These are phyloP conservation scores for Psephotus haematonotus DNA, from an alignment of 2,113 vertebrate genomes.

Conservation along the genomic window DNA sequence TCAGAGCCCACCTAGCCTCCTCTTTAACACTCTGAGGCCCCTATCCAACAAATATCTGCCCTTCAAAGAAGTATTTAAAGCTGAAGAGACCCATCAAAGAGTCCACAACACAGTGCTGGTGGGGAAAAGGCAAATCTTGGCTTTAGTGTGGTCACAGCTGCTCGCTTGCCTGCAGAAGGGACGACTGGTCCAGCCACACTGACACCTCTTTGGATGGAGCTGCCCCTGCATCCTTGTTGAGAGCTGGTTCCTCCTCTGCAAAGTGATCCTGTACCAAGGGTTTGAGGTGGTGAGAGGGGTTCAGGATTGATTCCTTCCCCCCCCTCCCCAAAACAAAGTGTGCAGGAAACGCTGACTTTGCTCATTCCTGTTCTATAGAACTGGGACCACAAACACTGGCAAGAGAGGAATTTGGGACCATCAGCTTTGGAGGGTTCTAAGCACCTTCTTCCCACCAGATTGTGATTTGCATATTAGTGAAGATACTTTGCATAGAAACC, in stretches of 20 bases:
- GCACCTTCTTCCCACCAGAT: background rate
- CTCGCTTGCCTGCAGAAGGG: background rate
- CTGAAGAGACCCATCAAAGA: background rate
- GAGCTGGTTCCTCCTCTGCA: background rate
- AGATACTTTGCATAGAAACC: background rate
- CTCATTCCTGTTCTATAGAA: background rate
- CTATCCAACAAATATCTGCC: background rate
- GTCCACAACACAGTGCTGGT: background rate
- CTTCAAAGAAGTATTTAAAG: background rate
- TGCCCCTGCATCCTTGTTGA: rapidly evolving
- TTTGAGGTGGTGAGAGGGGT: background rate
- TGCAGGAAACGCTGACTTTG: background rate
- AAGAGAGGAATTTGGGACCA: background rate
- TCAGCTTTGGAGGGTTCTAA: rapidly evolving
- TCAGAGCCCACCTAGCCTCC: background rate
- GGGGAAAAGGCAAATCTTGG: background rate
- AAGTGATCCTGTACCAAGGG: background rate
- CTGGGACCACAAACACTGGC: background rate
- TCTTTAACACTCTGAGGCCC: background rate
- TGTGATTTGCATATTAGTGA: background rate
- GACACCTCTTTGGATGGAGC: background rate
- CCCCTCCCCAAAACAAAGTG: background rate
- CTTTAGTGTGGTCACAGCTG: rapidly evolving
- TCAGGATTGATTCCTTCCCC: background rate
- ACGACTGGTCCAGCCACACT: background rate